These are phyloP conservation scores for Spodoptera exigua DNA, from an alignment of 2,888 invertebrate species.

Conservation along the genomic window DNA sequence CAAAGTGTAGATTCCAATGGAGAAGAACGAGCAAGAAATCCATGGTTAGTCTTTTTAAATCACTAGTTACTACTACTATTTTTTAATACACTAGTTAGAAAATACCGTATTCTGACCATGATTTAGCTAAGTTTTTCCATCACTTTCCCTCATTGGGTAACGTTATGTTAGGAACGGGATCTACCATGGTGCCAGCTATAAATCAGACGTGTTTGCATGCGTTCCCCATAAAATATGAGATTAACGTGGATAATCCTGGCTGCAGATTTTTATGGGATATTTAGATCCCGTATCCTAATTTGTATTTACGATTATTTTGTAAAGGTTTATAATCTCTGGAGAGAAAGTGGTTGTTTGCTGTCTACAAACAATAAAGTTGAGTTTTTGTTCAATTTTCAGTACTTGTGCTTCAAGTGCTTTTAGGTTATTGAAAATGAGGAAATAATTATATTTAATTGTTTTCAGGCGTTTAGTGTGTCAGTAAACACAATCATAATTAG, in stretches of 20 bases:
- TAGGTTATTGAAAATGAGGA: no score
- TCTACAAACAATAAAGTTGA: conserved; percentile 9
- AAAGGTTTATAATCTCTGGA: conserved; percentile 15
- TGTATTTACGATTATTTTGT: conserved; percentile 41
- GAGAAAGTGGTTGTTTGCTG: background rate
- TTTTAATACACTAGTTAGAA: no score
- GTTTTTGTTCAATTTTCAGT: no score
- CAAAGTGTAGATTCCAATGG: no score
- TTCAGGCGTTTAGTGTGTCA: no score
- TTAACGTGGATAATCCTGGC: conserved; percentile 56
- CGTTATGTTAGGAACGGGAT: conserved; percentile 45
- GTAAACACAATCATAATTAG: no score
- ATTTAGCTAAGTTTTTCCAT: conserved; percentile 20
- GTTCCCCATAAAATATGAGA: conserved; percentile 63
- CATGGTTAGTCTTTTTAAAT: no score
- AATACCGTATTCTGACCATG: no score
- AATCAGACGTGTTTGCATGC: conserved; percentile 68
- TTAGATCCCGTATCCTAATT: conserved; percentile 33
- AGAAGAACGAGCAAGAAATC: no score
- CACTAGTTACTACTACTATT: no score
- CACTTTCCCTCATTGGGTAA: conserved; percentile 64
- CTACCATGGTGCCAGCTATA: conserved; percentile 58
- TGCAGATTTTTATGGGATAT: conserved; percentile 47
- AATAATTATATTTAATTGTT: no score
- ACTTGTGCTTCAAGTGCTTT: no score